Percentiles rank a stretch among this genome's conserved stretches.
Evolutionary conservation across 1,140 invertebrate genomes (phyloP).

Genomic region (Streblospio benedicti): DNA sequence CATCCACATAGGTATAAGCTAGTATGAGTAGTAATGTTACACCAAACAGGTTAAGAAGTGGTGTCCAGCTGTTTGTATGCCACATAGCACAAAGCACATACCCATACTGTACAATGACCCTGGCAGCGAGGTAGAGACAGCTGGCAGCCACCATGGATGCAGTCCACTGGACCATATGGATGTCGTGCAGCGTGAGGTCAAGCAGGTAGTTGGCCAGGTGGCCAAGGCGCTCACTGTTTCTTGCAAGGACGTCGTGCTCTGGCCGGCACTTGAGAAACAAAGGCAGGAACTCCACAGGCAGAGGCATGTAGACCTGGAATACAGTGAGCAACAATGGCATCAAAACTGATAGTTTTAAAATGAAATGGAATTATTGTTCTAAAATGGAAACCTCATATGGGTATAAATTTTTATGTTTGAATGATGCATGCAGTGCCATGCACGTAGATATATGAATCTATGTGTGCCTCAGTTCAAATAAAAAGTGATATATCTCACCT

Average conservation of each 20-base stretch:
- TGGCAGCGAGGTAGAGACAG: neutral
- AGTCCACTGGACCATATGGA: neutral
- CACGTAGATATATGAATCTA: neutral
- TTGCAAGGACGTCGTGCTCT: no score
- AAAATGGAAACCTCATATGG: neutral
- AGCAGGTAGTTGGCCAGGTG: constrained; percentile 7
- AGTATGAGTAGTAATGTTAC: no score
- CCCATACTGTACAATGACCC: neutral
- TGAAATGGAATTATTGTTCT: neutral
- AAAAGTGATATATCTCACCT: neutral
- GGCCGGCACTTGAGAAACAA: constrained; percentile 25
- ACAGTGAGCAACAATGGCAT: no score
- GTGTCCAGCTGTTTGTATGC: no score
- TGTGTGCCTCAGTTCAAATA: neutral
- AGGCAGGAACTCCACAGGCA: constrained; percentile 28
- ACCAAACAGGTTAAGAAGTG: no score
- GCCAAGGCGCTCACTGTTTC: neutral
- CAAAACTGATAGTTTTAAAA: no score
- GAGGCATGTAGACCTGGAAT: constrained; percentile 28
- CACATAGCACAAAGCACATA: neutral
- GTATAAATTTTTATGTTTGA: neutral
- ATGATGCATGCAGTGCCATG: neutral
- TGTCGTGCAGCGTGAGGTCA: constrained; percentile 11
- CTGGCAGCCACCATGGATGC: constrained; percentile 9
- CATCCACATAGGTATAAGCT: no score